Conservation (phyloP, 2,888 invertebrate species). For the Stenoptilia bipunctidactyla region DNA sequence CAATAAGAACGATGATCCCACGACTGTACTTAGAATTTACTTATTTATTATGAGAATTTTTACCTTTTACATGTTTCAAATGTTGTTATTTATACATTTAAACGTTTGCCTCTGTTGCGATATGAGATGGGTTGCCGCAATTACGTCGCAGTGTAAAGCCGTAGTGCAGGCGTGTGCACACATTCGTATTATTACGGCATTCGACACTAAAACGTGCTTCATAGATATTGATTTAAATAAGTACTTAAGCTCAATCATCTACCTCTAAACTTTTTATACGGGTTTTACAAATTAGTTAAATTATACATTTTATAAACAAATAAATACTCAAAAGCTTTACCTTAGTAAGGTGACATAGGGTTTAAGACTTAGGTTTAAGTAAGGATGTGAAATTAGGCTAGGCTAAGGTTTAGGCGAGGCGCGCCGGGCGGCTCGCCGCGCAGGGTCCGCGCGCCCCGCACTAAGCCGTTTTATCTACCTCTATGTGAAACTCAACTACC, state of each 20-base stretch:
- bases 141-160: slow-evolving; percentile 16
- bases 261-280: slow-evolving; percentile 71
- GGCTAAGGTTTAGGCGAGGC: slow-evolving; percentile 31
- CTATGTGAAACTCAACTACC: slow-evolving; percentile 65
- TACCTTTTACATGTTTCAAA: slow-evolving; percentile 61
- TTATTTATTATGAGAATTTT: slow-evolving; percentile 67
- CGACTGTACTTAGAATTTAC: slow-evolving; percentile 68
- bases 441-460: slow-evolving; percentile 55
- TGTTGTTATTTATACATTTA: slow-evolving; percentile 62
- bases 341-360: slow-evolving; percentile 60
- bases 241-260: slow-evolving; percentile 69
- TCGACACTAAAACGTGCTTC: slow-evolving; percentile 37
- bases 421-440: slow-evolving; percentile 56
- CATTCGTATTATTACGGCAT: slow-evolving; percentile 20
- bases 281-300: slow-evolving; percentile 71
- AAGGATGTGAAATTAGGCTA: slow-evolving; percentile 31
- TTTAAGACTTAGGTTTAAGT: slow-evolving; percentile 24
- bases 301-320: slow-evolving; percentile 69
- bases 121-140: slow-evolving; percentile 20
- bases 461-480: slow-evolving; percentile 40
- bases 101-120: slow-evolving; percentile 50
- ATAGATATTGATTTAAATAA: slow-evolving; percentile 52
- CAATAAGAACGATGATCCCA: slow-evolving; percentile 54
- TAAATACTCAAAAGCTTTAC: slow-evolving; percentile 71
- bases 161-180: too few relatives aligned